Evolutionary conservation across 2,888 invertebrate genomes (phyloP).

Genomic region (Dryomyza anilis): DNA sequence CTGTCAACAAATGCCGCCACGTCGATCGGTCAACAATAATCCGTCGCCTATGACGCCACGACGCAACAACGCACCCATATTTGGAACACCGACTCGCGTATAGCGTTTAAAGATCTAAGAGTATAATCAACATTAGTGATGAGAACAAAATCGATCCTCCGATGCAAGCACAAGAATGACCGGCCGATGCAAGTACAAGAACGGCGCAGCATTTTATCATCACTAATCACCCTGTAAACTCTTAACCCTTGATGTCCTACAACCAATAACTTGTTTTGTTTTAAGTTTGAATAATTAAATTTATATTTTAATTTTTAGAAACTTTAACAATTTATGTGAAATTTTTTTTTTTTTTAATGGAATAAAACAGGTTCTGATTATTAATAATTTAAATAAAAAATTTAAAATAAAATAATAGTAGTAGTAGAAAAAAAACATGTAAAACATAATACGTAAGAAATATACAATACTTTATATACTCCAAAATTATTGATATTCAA

Average conservation of each 20-base stretch:
- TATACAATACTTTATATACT: no score
- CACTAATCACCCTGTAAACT: no score
- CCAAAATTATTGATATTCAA: background rate
- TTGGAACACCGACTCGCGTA: constrained; percentile 60
- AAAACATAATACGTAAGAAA: constrained; percentile 9
- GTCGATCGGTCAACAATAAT: constrained; percentile 47
- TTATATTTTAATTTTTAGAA: background rate
- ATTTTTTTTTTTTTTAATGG: background rate
- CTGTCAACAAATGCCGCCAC: constrained; percentile 62
- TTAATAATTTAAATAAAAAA: background rate
- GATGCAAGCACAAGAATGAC: no score
- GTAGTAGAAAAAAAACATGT: background rate
- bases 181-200: no score
- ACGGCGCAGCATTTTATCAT: no score
- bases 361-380: constrained; percentile 19
- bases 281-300: background rate
- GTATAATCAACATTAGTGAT: background rate
- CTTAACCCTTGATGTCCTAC: no score
- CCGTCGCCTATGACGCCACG: constrained; percentile 49
- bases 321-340: background rate
- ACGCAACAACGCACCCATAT: constrained; percentile 50
- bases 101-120: constrained; percentile 57
- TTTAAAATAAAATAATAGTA: constrained; percentile 2
- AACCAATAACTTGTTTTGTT: background rate
- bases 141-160: background rate